A percentile compares a stretch with the other conserved stretches of the same genome.
Evolutionary conservation across 1,140 invertebrate species (phyloP).

Genomic region (Drosophila navojoa): DNA sequence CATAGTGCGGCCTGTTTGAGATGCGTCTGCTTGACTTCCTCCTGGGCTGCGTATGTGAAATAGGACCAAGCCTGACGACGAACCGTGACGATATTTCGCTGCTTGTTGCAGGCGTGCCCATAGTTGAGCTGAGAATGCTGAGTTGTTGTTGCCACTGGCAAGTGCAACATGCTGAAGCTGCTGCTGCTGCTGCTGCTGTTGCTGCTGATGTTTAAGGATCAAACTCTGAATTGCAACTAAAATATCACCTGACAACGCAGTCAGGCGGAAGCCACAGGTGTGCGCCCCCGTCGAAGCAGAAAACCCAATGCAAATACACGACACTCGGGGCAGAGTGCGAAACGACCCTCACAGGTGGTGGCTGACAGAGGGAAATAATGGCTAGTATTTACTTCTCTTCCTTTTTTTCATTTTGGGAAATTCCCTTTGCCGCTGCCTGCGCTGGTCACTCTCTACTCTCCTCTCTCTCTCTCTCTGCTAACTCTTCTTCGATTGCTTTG

Average conservation of each 20-base stretch:
- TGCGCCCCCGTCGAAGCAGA: constrained; percentile 6
- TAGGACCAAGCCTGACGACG: constrained; percentile 56
- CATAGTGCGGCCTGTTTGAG: constrained; percentile 59
- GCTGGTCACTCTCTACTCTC: neutral
- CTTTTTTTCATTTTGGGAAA: constrained; percentile 36
- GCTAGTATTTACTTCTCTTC: constrained; percentile 16
- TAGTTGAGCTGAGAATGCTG: constrained; percentile 31
- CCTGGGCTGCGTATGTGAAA: constrained; percentile 62
- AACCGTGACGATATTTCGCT: constrained; percentile 60
- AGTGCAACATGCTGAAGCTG: constrained; percentile 54
- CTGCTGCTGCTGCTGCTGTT: too few species aligned
- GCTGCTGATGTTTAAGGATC: constrained; percentile 44
- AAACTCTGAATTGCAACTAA: constrained; percentile 63
- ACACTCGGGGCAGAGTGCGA: constrained; percentile 37
- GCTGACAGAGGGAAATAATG: constrained; percentile 23
- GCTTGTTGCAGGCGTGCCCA: constrained; percentile 16
- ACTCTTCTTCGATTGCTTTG: constrained; percentile 35
- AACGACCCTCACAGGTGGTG: constrained; percentile 58
- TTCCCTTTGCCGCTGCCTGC: constrained; percentile 37
- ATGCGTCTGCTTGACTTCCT: constrained; percentile 53
- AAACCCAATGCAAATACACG: constrained; percentile 3
- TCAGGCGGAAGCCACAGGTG: constrained; percentile 64
- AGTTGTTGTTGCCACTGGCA: constrained; percentile 26
- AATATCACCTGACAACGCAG: constrained; percentile 22
- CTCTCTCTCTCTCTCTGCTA: constrained; percentile 7